These are phyloP conservation scores for Pegea sp. DNA, from an alignment of 23 tunicate species.

Conservation along the genomic window DNA sequence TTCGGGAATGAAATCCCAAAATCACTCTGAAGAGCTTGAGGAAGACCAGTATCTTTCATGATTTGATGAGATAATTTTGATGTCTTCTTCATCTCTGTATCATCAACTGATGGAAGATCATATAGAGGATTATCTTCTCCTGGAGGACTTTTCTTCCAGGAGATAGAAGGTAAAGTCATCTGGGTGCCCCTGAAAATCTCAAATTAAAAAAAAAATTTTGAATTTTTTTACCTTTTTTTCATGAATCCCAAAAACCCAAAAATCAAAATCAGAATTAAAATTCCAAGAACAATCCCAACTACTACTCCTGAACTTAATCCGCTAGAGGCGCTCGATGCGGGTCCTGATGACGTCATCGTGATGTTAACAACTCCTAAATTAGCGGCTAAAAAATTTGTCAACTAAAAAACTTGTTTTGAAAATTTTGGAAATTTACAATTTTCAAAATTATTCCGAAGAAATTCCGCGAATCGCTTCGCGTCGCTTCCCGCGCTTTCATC, in stretches of 20 bases:
- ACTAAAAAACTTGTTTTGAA: neutral
- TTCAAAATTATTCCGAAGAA: too few species aligned
- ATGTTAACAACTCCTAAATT: conserved; percentile 27
- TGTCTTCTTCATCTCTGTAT: too few species aligned
- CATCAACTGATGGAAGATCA: too few species aligned
- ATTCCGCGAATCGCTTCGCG: conserved; percentile 37
- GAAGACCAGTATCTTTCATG: conserved; percentile 21
- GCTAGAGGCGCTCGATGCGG: conserved; percentile 1
- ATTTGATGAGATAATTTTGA: too few species aligned
- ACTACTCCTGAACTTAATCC: conserved; percentile 22
- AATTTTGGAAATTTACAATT: too few species aligned
- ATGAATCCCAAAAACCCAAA: too few species aligned
- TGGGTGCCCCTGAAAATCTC: too few species aligned
- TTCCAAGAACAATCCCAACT: conserved; percentile 61
- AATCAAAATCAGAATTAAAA: conserved; percentile 11
- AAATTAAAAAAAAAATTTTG: too few species aligned
- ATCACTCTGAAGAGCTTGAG: conserved; percentile 41
- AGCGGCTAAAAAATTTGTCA: conserved; percentile 8
- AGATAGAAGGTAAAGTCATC: too few species aligned
- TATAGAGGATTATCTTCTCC: too few species aligned
- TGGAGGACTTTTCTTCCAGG: too few species aligned
- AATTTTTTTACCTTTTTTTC: too few species aligned
- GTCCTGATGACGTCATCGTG: conserved; percentile 25
- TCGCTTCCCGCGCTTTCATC: conserved; percentile 44
- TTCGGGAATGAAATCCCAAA: conserved; percentile 60